A percentile compares a stretch with the other conserved stretches of the same genome.
Evolutionary conservation across 2,888 invertebrate species (phyloP).

Genomic region (Microctonus hyperodae): DNA sequence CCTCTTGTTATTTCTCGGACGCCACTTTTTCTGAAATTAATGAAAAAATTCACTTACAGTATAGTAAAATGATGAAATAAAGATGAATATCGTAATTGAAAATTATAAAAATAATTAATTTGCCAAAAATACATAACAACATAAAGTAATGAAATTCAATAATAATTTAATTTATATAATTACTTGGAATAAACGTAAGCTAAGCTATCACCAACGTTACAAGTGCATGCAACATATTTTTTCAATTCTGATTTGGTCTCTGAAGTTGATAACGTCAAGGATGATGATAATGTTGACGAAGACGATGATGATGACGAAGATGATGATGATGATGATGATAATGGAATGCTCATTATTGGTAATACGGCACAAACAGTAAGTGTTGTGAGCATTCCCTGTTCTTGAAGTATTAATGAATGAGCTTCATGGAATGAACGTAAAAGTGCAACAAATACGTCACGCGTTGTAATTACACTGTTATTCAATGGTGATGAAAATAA

Average conservation of each 20-base stretch:
- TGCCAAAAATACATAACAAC: no score
- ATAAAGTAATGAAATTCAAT: no score
- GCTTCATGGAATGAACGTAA: slow-evolving; percentile 84
- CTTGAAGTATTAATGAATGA: slow-evolving; percentile 82
- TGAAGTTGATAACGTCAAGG: slow-evolving; percentile 21
- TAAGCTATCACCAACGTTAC: slow-evolving; percentile 88
- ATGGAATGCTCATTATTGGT: slow-evolving; percentile 63
- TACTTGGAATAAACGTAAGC: slow-evolving; percentile 84
- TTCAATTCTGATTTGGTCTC: slow-evolving; percentile 51
- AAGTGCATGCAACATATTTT: slow-evolving; percentile 79
- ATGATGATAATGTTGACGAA: background rate
- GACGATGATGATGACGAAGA: background rate
- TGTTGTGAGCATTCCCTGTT: slow-evolving; percentile 84
- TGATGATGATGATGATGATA: background rate
- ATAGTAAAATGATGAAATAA: no score
- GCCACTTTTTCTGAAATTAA: slow-evolving; percentile 65
- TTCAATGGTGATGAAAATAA: slow-evolving; percentile 66
- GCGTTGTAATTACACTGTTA: slow-evolving; percentile 64
- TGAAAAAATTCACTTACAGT: background rate
- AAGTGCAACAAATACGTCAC: slow-evolving; percentile 80
- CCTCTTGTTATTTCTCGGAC: slow-evolving; percentile 84
- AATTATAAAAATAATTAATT: background rate
- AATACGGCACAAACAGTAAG: slow-evolving; percentile 81
- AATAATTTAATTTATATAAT: slow-evolving; percentile 11
- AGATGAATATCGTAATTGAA: no score